phyloP scores from a whole-genome alignment of 1,140 invertebrate species.

The Gonioctena quinquepunctata region DNA sequence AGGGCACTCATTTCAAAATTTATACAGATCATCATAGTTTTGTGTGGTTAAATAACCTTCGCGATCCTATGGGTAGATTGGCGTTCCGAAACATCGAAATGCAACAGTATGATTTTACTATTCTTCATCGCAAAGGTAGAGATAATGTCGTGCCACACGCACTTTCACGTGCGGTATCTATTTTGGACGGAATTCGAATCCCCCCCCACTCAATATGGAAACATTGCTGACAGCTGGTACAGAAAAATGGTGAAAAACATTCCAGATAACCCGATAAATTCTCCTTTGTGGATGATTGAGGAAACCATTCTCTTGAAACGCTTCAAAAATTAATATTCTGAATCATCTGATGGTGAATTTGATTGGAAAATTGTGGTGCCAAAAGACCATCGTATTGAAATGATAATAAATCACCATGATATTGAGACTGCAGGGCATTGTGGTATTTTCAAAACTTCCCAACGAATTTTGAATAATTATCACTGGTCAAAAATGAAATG shows the following conservation, averaged over 20 bases:
- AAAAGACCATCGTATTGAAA: slow-evolving; percentile 3
- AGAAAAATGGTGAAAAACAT: not conserved
- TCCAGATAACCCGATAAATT: no score
- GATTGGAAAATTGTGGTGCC: slow-evolving; percentile 34
- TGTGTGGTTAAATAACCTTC: slow-evolving; percentile 2
- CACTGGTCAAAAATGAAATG: slow-evolving; percentile 29
- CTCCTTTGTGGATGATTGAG: slow-evolving; percentile 13
- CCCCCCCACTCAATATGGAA: not conserved
- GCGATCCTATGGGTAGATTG: slow-evolving; percentile 46
- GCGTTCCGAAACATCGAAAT: slow-evolving; percentile 54
- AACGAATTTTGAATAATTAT: slow-evolving; percentile 18
- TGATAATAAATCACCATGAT: slow-evolving; percentile 21
- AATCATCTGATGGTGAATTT: not conserved
- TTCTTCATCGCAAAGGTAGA: slow-evolving; percentile 50
- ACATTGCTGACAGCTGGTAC: slow-evolving; percentile 10
- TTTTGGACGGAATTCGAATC: not conserved
- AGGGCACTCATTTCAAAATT: slow-evolving; percentile 54
- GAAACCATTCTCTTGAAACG: no score
- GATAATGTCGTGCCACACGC: slow-evolving; percentile 40
- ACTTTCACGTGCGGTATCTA: slow-evolving; percentile 24
- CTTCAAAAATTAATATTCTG: not conserved
- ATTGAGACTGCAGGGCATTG: slow-evolving; percentile 13
- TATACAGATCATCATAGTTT: slow-evolving; percentile 56
- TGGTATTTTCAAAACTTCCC: slow-evolving; percentile 31
- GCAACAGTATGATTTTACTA: slow-evolving; percentile 50